Conservation (phyloP, 2,797 vertebrate genomes). For the Xiphorhynchus erythropygius region DNA sequence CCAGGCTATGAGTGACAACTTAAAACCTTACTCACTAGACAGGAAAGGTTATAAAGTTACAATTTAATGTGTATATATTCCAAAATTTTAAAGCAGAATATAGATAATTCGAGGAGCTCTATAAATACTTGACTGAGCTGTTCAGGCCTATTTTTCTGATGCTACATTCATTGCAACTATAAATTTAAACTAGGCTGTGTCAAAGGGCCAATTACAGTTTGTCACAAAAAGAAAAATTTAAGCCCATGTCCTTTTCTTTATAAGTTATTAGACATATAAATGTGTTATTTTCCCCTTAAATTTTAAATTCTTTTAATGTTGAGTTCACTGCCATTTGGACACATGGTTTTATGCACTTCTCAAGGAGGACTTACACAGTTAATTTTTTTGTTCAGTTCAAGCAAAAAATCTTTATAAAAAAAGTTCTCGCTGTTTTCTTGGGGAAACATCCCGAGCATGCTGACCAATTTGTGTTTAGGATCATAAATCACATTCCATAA, state of each 20-base stretch:
- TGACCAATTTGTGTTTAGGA: constrained; percentile 33
- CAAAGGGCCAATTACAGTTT: constrained; percentile 62
- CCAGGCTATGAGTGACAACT: constrained; percentile 34
- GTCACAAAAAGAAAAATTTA: constrained; percentile 52
- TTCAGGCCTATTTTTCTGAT: constrained; percentile 41
- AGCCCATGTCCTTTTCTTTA: constrained; percentile 7
- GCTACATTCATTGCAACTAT: constrained; percentile 33
- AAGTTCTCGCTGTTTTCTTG: not conserved
- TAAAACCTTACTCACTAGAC: constrained; percentile 33
- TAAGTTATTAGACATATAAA: constrained; percentile 51
- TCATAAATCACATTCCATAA: constrained; percentile 50
- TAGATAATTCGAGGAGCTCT: constrained; percentile 50
- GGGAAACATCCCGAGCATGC: not conserved
- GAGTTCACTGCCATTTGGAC: not conserved
- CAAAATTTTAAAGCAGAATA: constrained; percentile 42
- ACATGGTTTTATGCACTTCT: constrained; percentile 2
- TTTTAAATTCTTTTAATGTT: constrained; percentile 39
- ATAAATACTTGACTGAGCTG: constrained; percentile 60
- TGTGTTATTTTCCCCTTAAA: constrained; percentile 30
- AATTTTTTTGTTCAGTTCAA: constrained; percentile 9
- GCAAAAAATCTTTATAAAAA: not conserved
- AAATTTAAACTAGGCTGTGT: constrained; percentile 53
- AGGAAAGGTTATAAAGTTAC: constrained; percentile 61
- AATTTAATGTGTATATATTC: constrained; percentile 54
- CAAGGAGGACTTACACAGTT: not conserved